Conservation (phyloP, 2,113 vertebrate species). For the Osmerus eperlanus region DNA sequence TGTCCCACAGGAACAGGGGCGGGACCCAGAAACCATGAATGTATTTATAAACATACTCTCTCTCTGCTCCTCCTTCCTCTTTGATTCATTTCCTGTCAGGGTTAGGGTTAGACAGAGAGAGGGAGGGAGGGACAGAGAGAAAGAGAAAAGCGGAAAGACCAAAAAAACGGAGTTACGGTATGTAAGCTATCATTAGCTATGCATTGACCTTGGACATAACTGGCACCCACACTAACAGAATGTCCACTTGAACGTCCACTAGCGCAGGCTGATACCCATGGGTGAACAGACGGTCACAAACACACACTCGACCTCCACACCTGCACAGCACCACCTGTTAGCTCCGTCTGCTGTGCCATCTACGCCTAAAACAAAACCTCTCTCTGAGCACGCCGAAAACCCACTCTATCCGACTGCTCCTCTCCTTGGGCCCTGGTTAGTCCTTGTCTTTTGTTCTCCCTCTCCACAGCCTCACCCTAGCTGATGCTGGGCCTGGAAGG, state of each 20-base stretch:
- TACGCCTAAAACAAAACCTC: slow-evolving; percentile 6
- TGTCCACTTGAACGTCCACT: slow-evolving; percentile 17
- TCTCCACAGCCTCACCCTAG: no score
- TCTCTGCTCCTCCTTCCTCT: background rate
- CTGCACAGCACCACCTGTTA: slow-evolving; percentile 38
- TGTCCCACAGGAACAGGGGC: slow-evolving; percentile 7
- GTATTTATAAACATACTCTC: slow-evolving; percentile 16
- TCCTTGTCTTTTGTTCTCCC: no score
- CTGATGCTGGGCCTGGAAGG: no score
- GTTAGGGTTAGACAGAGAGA: no score
- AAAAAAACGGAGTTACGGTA: no score
- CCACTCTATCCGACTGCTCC: no score
- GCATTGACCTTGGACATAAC: no score
- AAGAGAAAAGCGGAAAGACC: no score
- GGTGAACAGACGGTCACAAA: slow-evolving; percentile 6
- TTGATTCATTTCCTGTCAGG: background rate
- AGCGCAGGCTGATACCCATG: slow-evolving; percentile 23
- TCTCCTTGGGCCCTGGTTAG: no score
- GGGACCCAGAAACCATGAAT: background rate
- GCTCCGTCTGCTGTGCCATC: slow-evolving; percentile 32
- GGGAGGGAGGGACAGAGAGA: no score
- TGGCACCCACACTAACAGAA: no score
- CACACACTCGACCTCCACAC: slow-evolving; percentile 19
- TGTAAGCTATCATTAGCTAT: no score
- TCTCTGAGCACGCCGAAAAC: background rate